Evolutionary conservation across 2,797 vertebrate species (phyloP), one percentile per base, ranked within the genome.

Genomic region (Leucoraja ocellata): DNA sequence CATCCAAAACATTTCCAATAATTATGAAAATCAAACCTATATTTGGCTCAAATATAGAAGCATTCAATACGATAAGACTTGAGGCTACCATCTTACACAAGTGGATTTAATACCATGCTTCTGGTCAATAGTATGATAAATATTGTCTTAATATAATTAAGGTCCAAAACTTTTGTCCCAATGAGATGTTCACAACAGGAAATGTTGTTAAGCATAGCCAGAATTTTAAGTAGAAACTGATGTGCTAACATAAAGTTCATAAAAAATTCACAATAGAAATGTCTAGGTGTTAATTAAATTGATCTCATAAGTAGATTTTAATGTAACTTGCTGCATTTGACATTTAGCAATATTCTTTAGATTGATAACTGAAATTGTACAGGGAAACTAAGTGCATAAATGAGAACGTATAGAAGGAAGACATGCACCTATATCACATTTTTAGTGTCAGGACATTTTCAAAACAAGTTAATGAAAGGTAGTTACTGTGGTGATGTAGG

Each of bases 151-250:
- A 76, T 23, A 76, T 46, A 5, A 91, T 76, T 46, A 46, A 46
- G 1, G 23, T n/a, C 10, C 16, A 2, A 23, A 92, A 54, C 36
- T 23, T 92, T 54, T 58, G 71, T 25, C 23, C 36, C 46, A 91
- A 39, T 46, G 88, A 13, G 36, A 91, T 21, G 39, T 3, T 28
- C 46, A 32, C 10, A 36, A 73, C 88, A 74, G 68, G 68, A 74
- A 91, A 73, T 74, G 4, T 71, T 91, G 46, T 54, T 91, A 91
- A 21, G 21, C 36, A 54, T 74, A 68, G 88, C 5, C 46, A 92
- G 90, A 54, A 92, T 73, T 73, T 92, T 92, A 92, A 74, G 36
- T 91, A 91, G 68, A 74, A 91, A 92, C 58, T 92, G 71, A 23
- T 76, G 39, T 46, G 71, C 36, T 91, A 74, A 23, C 23, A 21